phyloP scores from a whole-genome alignment of 2,113 vertebrate genomes.

The Platichthys stellatus region DNA sequence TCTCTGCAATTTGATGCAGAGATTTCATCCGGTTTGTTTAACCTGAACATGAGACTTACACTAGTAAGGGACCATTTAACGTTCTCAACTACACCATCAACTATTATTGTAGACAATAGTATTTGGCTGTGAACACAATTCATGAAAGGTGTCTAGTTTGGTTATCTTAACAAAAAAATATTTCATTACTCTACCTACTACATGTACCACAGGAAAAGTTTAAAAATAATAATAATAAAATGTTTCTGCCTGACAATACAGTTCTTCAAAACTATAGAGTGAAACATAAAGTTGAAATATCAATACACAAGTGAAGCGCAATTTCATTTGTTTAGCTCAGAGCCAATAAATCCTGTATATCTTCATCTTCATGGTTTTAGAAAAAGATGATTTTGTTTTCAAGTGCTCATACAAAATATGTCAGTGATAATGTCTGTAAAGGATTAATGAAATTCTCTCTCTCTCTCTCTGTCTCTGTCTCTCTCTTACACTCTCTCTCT shows the following conservation, averaged over 20 bases:
- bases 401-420: neutral
- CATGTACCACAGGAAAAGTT: neutral
- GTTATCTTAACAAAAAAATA: neutral
- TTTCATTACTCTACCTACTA: neutral
- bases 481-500: slow-evolving; percentile 6
- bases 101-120: neutral
- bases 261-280: neutral
- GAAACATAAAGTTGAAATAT: slow-evolving; percentile 21
- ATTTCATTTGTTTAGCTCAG: slow-evolving; percentile 3
- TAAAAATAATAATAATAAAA: neutral
- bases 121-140: too few relatives aligned
- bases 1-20: neutral
- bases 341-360: slow-evolving; percentile 25
- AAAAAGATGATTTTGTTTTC: neutral
- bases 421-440: neutral
- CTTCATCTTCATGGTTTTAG: neutral
- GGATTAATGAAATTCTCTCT: slow-evolving; percentile 22
- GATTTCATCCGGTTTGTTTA: neutral
- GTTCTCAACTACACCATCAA: neutral
- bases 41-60: neutral
- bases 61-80: neutral
- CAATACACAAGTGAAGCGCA: slow-evolving; percentile 7
- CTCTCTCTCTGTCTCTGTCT: slow-evolving; percentile 7
- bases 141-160: neutral
- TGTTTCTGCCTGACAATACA: neutral